Conservation (phyloP, 2,797 vertebrate species). For the Mycteria americana region DNA sequence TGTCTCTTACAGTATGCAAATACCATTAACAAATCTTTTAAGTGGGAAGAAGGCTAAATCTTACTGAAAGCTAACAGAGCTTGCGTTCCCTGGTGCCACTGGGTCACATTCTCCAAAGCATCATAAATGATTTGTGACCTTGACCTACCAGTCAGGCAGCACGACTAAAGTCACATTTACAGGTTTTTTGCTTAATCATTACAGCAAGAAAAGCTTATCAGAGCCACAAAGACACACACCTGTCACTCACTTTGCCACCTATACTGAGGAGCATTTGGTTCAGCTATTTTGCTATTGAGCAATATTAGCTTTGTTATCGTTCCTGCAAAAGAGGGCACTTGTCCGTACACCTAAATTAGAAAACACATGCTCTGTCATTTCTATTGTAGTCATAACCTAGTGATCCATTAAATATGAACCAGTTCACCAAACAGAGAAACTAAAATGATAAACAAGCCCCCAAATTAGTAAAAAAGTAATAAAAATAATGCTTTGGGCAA, state of each 20-base stretch:
- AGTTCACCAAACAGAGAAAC: slow-evolving; percentile 17
- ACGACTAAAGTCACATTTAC: not conserved
- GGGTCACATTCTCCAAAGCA: not conserved
- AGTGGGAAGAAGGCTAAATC: not conserved
- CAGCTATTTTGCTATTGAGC: not conserved
- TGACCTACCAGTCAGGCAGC: not conserved
- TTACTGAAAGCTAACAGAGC: not conserved
- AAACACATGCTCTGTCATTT: slow-evolving; percentile 1
- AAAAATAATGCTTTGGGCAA: not conserved
- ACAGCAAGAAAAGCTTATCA: not conserved
- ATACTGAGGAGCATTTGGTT: not conserved
- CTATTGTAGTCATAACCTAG: not conserved
- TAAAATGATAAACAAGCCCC: not conserved
- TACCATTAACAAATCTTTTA: not conserved
- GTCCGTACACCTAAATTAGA: not conserved
- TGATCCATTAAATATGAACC: slow-evolving; percentile 14
- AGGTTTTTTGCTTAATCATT: not conserved
- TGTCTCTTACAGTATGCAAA: not conserved
- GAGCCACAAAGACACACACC: not conserved
- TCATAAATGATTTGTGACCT: not conserved
- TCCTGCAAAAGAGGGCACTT: not conserved
- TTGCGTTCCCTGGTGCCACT: not conserved
- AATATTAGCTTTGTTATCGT: not conserved
- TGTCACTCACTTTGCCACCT: not conserved
- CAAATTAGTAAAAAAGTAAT: not conserved